Percentiles rank a stretch among this genome's conserved stretches.
Conservation (phyloP, 2,888 invertebrate species). For the Aplocera efformata region DNA sequence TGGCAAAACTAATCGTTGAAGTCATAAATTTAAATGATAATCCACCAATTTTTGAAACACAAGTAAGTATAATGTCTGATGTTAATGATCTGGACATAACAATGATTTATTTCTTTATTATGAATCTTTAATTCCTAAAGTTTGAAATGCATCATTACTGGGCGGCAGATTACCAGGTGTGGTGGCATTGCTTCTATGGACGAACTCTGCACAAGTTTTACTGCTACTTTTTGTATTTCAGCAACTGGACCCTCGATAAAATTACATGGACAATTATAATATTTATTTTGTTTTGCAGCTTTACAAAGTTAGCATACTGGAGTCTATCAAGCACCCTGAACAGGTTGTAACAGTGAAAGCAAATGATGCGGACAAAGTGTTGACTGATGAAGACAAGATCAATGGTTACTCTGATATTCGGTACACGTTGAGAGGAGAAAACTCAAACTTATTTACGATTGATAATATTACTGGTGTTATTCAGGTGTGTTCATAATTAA, state of each 20-base stretch:
- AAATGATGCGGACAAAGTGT: slow-evolving; percentile 83
- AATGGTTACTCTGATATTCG: slow-evolving; percentile 85
- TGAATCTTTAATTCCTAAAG: no score
- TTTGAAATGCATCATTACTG: no score
- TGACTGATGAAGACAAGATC: slow-evolving; percentile 76
- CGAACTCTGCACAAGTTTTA: no score
- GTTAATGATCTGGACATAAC: no score
- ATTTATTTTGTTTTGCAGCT: slow-evolving; percentile 53
- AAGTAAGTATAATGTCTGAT: slow-evolving; percentile 53
- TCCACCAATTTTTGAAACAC: slow-evolving; percentile 84
- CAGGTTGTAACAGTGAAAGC: slow-evolving; percentile 85
- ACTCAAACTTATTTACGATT: slow-evolving; percentile 86
- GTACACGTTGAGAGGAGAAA: slow-evolving; percentile 87
- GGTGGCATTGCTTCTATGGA: no score
- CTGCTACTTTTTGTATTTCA: no score
- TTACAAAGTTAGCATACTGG: slow-evolving; percentile 85
- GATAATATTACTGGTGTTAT: slow-evolving; percentile 85
- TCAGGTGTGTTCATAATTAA: slow-evolving; percentile 56
- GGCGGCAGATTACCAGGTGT: no score
- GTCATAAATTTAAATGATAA: slow-evolving; percentile 90
- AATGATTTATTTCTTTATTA: no score
- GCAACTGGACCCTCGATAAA: no score
- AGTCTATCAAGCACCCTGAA: slow-evolving; percentile 84
- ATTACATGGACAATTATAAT: neutral
- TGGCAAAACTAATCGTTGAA: slow-evolving; percentile 84